Percentiles rank a stretch among this genome's conserved stretches.
These are phyloP conservation scores for Thaumatotibia leucotreta DNA, from an alignment of 1,140 invertebrate genomes.

Conservation along the genomic window DNA sequence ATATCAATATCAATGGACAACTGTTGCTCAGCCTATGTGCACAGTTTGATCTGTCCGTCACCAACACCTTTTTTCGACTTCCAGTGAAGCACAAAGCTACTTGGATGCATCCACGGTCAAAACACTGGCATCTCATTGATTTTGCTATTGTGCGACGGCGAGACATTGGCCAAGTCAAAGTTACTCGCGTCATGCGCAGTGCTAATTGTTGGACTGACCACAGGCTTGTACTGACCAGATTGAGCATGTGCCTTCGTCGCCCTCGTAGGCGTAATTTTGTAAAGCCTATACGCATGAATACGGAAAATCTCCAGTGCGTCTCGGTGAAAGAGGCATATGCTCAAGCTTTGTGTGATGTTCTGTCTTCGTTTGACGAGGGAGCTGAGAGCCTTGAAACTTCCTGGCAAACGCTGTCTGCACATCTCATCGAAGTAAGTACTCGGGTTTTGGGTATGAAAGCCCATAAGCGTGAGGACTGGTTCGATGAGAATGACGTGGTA, in stretches of 20 bases:
- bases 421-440: background rate
- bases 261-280: background rate
- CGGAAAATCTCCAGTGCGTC: background rate
- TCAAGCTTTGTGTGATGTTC: background rate
- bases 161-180: background rate
- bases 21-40: background rate
- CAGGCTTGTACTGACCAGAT: background rate
- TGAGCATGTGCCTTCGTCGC: background rate
- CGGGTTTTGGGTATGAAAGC: background rate
- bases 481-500: background rate
- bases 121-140: conserved; percentile 8
- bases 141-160: background rate
- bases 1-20: too few species aligned
- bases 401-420: background rate
- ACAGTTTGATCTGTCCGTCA: conserved; percentile 7
- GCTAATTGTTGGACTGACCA: background rate
- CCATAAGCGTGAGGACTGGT: background rate
- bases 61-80: conserved; percentile 12
- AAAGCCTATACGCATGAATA: background rate
- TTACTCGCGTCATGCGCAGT: background rate
- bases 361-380: background rate
- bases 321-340: background rate
- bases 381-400: background rate
- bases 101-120: conserved; percentile 15
- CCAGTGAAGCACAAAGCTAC: conserved; percentile 1